These are phyloP conservation scores for Amphiduros pacificus DNA, from an alignment of 2,888 invertebrate genomes.

Conservation along the genomic window DNA sequence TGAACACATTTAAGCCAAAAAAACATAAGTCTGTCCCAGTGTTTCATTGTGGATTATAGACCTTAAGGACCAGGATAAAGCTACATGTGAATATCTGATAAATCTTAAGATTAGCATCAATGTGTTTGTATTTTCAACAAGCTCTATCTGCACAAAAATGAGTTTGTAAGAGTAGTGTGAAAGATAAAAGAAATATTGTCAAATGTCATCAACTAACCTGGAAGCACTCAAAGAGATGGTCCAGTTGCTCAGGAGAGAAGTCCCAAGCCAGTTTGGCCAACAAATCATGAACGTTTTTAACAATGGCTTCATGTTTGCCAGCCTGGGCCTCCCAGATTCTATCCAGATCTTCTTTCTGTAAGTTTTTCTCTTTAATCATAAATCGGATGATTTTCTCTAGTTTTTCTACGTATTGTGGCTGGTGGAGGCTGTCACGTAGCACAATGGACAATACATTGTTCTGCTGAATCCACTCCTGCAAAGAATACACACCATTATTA, in stretches of 20 bases:
- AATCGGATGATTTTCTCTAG: constrained; percentile 96
- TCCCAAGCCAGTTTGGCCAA: constrained; percentile 97
- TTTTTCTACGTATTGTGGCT: constrained; percentile 93
- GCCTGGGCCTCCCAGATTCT: constrained; percentile 96
- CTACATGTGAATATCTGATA: no score
- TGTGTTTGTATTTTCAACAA: no score
- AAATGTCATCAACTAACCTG: constrained; percentile 76
- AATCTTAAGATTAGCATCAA: no score
- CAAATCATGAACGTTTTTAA: constrained; percentile 93
- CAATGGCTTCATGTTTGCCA: constrained; percentile 97
- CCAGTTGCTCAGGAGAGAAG: constrained; percentile 94
- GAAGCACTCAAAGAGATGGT: constrained; percentile 95
- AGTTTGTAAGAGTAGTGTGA: no score
- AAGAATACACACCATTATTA: background rate
- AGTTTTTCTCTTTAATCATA: constrained; percentile 81
- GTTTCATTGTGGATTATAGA: no score
- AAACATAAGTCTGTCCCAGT: no score
- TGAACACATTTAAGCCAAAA: no score
- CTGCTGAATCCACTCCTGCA: constrained; percentile 89
- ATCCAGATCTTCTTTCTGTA: constrained; percentile 88
- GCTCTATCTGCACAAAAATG: no score
- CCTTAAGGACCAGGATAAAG: no score
- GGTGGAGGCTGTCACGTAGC: constrained; percentile 91
- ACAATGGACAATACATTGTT: constrained; percentile 94
- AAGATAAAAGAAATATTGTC: no score